These are phyloP conservation scores for Chymomyza procnemis DNA, from an alignment of 2,888 invertebrate species.

Conservation along the genomic window DNA sequence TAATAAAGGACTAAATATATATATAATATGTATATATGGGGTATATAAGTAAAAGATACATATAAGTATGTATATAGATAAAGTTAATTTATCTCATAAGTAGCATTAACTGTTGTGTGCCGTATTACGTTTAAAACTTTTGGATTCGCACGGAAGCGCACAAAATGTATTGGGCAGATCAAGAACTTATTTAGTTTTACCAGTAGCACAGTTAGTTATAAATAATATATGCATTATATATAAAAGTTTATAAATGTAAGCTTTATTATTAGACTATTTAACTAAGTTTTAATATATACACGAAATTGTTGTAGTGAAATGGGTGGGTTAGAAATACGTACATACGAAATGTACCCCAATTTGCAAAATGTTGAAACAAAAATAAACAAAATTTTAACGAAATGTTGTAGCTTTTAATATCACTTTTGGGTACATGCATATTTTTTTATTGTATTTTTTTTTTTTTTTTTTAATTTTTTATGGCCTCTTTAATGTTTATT, in stretches of 20 bases:
- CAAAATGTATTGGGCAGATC: conserved; percentile 34
- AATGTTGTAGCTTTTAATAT: conserved; percentile 65
- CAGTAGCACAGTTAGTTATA: conserved; percentile 43
- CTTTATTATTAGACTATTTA: conserved; percentile 14
- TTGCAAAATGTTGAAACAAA: conserved; percentile 49
- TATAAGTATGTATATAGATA: conserved; percentile 5
- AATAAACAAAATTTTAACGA: conserved; percentile 32
- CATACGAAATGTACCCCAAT: conserved; percentile 43
- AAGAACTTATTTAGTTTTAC: conserved; percentile 40
- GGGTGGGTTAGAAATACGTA: neutral
- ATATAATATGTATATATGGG: conserved; percentile 2
- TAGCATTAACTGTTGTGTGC: conserved; percentile 20
- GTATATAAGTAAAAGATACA: conserved; percentile 18
- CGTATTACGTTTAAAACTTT: conserved; percentile 54
- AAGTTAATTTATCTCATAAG: neutral
- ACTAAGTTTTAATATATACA: conserved; percentile 4
- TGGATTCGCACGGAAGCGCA: conserved; percentile 60
- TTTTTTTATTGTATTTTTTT: neutral
- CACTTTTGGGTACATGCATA: conserved; percentile 59
- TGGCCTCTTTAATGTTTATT: conserved; percentile 51
- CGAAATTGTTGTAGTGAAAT: neutral
- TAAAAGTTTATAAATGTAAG: conserved; percentile 28
- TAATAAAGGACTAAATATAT: conserved; percentile 34
- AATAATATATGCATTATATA: conserved; percentile 28
- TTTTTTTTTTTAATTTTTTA: conserved; percentile 25